These are phyloP conservation scores for Megastigmus dorsalis DNA, from an alignment of 2,888 invertebrate species.

Conservation along the genomic window DNA sequence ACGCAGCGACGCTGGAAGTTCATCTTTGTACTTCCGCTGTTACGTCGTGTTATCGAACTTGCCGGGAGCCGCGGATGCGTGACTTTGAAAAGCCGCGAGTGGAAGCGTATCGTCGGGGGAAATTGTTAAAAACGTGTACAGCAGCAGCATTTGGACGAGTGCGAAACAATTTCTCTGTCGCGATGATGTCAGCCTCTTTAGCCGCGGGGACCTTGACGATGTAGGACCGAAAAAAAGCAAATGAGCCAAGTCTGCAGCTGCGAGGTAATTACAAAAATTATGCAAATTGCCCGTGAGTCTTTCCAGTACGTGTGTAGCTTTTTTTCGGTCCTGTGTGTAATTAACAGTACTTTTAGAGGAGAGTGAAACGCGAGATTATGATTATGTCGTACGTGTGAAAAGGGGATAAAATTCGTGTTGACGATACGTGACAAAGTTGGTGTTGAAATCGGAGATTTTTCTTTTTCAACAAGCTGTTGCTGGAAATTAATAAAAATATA, in stretches of 20 bases:
- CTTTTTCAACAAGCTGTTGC: no score
- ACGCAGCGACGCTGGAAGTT: background rate
- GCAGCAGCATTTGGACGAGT: no score
- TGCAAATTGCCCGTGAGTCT: slow-evolving; percentile 14
- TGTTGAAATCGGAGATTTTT: no score
- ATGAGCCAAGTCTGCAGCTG: background rate
- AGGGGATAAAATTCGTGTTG: no score
- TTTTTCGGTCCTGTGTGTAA: background rate
- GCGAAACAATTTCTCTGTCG: no score
- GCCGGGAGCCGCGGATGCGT: slow-evolving; percentile 5
- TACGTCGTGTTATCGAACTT: slow-evolving; percentile 16
- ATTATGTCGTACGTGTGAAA: no score
- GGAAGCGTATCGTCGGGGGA: slow-evolving; percentile 4
- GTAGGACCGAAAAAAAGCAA: slow-evolving; percentile 5
- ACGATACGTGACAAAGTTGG: no score
- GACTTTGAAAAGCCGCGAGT: slow-evolving; percentile 25
- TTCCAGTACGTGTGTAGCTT: no score
- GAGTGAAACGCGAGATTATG: background rate
- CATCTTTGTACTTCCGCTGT: slow-evolving; percentile 25
- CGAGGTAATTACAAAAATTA: slow-evolving; percentile 13
- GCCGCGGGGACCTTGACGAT: background rate
- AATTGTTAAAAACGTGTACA: slow-evolving; percentile 25
- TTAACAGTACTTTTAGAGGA: background rate
- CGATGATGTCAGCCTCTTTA: slow-evolving; percentile 10
- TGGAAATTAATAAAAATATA: no score